phyloP scores from a whole-genome alignment of 2,888 invertebrate genomes.

The Crossocerus cetratus region DNA sequence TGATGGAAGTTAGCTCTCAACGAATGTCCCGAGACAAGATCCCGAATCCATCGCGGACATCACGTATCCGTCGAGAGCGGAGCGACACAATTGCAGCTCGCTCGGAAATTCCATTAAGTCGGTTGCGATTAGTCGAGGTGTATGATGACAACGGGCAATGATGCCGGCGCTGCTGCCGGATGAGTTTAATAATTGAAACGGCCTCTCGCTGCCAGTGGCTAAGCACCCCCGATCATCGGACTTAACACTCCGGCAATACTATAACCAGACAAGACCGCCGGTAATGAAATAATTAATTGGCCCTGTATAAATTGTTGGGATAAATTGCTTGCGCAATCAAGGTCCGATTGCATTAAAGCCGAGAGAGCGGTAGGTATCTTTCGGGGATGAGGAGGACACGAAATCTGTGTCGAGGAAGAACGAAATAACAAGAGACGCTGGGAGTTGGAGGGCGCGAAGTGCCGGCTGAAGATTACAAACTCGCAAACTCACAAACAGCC shows the following conservation, averaged over 20 bases:
- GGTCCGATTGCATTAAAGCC: too few relatives aligned
- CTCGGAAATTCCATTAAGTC: slow-evolving; percentile 56
- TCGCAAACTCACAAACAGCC: slow-evolving; percentile 26
- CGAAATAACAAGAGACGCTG: neutral
- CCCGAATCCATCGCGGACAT: too few relatives aligned
- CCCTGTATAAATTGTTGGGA: too few relatives aligned
- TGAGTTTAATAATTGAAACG: slow-evolving; percentile 40
- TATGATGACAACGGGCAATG: slow-evolving; percentile 48
- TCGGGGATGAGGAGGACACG: too few relatives aligned
- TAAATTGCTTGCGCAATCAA: too few relatives aligned
- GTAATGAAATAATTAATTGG: too few relatives aligned
- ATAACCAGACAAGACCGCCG: too few relatives aligned
- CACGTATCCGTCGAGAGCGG: slow-evolving; percentile 22
- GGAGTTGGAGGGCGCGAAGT: neutral
- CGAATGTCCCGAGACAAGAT: too few relatives aligned
- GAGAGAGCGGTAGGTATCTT: too few relatives aligned
- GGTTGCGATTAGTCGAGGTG: slow-evolving; percentile 36
- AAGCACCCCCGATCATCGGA: slow-evolving; percentile 1
- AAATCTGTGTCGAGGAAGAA: too few relatives aligned
- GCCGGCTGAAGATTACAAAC: slow-evolving; percentile 50
- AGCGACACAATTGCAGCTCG: slow-evolving; percentile 28
- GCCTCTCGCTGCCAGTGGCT: slow-evolving; percentile 6
- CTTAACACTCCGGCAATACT: neutral
- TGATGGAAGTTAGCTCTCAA: too few relatives aligned
- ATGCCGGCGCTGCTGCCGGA: slow-evolving; percentile 27